Base-by-base conservation (phyloP, 2,888 invertebrate genomes). In the Polyommatus icarus region DNA sequence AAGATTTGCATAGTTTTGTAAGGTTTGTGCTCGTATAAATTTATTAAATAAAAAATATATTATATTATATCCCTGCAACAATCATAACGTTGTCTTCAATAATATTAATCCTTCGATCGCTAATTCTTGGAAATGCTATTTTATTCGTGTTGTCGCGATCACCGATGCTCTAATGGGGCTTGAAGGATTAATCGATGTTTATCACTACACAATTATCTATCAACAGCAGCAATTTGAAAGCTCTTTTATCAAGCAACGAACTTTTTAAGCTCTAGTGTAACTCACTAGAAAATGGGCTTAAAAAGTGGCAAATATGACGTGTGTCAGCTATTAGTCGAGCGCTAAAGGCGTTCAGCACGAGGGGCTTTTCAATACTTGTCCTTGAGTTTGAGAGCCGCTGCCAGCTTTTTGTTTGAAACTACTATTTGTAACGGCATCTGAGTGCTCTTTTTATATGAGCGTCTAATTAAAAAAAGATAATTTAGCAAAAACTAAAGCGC, bases 401-500 rank as follows among this genome's bases (percentile, higher is more conserved):
- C 75, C 75, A 75, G 75, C 75, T 75, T 75, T 46, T 75, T 75
- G 75, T 75, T 75, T 54, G 54, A 32, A 50, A 50, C 46, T 50
- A 75, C 75, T 75, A 50, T 73, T 50, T 46, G 73, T 73, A 73
- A 73, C 73, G 20, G 75, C 54, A 75, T 20, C 50, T 29, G 29
- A 75, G 75, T 75, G 75, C 75, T 75, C 75, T 75, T 75, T 75
- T 29, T 54, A 75, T 75, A 54, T 29, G 46, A 24, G 75, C 75
- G 18, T 46, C 75, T 75, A 75, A 75, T 75, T 75, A 75, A 75
- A 75, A 75, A 75, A 20, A 75, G 75, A 75, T 54, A 75, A 75
- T 29, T 75, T 75, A 54, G 75, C 75, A 75, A 75, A 75, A 75
- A 20, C 75, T 50, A 20, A 54, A 12, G 24, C 50, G 15, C 75